phyloP scores from a whole-genome alignment of 2,113 vertebrate genomes.

The Romanogobio albipinnatus region DNA sequence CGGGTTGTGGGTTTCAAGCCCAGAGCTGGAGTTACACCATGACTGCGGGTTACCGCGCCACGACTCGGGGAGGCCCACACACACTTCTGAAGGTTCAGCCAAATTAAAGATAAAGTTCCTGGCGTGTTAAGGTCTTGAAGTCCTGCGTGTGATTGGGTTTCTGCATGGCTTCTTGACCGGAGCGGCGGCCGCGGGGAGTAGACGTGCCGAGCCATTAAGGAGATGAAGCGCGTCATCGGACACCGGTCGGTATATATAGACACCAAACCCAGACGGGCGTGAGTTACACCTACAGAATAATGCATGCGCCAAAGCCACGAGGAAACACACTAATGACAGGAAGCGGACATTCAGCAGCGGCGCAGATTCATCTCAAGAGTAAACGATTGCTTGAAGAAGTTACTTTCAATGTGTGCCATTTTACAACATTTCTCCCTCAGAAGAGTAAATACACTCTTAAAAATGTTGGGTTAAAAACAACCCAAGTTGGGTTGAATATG shows the following conservation, averaged over 20 bases:
- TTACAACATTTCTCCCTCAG: neutral
- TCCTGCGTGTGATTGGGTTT: constrained; percentile 17
- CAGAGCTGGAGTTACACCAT: constrained; percentile 50
- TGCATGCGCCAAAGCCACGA: constrained; percentile 45
- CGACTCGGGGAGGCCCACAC: constrained; percentile 46
- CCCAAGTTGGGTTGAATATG: too few relatives aligned
- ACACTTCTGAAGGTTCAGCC: constrained; percentile 14
- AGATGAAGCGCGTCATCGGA: constrained; percentile 64
- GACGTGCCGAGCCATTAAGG: constrained; percentile 53
- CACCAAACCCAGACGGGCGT: constrained; percentile 46
- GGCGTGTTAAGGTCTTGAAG: constrained; percentile 19
- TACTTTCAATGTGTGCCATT: neutral
- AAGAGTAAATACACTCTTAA: neutral
- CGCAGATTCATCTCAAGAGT: neutral
- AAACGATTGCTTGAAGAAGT: neutral
- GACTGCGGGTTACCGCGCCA: constrained; percentile 29
- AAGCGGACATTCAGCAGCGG: neutral
- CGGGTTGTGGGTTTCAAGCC: constrained; percentile 58
- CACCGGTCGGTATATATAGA: constrained; percentile 51
- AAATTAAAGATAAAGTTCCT: constrained; percentile 46
- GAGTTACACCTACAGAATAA: constrained; percentile 62
- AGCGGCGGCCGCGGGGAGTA: neutral
- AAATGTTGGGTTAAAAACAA: too few relatives aligned
- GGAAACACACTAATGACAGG: neutral
- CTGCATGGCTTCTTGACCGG: constrained; percentile 3